Evolutionary conservation across 2,888 invertebrate genomes (phyloP).

Genomic region (Quadriops clusia): DNA sequence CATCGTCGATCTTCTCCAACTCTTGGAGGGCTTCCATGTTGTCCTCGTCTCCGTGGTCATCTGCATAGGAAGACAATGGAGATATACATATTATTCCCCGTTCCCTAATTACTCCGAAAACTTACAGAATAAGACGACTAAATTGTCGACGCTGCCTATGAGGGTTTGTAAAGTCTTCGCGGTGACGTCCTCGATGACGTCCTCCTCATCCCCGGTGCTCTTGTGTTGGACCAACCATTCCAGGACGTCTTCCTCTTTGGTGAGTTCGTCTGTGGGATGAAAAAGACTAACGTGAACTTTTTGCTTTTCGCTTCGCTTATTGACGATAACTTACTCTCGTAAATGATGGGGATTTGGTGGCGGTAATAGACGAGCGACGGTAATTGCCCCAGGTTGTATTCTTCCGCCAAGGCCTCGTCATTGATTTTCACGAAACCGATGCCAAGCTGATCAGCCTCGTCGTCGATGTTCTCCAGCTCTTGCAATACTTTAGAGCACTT

Average conservation of each 20-base stretch:
- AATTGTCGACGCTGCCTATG: conserved; percentile 79
- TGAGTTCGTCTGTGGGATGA: conserved; percentile 58
- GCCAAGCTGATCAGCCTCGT: conserved; percentile 86
- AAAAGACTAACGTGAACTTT: not conserved
- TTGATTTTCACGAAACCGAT: conserved; percentile 92
- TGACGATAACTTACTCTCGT: conserved; percentile 58
- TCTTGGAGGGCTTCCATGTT: conserved; percentile 76
- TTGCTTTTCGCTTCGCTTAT: not conserved
- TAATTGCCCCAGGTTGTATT: conserved; percentile 80
- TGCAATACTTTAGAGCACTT: conserved; percentile 82
- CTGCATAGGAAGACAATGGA: conserved; percentile 37
- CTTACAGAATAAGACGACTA: conserved; percentile 88
- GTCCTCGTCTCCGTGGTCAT: conserved; percentile 82
- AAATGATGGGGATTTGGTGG: conserved; percentile 88
- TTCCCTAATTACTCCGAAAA: conserved; percentile 7
- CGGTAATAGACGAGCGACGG: conserved; percentile 88
- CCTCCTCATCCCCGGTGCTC: conserved; percentile 87
- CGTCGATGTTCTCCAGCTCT: conserved; percentile 88
- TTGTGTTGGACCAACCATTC: conserved; percentile 91
- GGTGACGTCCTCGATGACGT: conserved; percentile 90
- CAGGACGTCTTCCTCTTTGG: conserved; percentile 81
- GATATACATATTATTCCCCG: not conserved
- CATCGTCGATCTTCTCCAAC: conserved; percentile 87
- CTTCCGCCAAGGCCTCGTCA: conserved; percentile 80
- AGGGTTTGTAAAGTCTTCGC: conserved; percentile 76